Evolutionary conservation across 1,140 invertebrate species (phyloP), one percentile per base, ranked within the genome.

Genomic region (Metaphire vulgaris): DNA sequence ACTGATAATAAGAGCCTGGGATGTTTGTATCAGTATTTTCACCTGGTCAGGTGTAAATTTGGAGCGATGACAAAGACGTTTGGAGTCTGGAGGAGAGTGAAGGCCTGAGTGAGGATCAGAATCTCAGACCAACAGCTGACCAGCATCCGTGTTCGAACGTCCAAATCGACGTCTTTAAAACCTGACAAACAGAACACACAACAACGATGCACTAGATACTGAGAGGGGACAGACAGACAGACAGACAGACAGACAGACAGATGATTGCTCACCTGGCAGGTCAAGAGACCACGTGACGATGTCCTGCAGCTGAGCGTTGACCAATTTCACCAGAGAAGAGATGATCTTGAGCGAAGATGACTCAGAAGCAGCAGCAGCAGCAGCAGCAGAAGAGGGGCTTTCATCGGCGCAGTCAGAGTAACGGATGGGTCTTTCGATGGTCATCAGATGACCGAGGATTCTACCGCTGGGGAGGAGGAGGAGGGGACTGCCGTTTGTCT

Each of bases 241-340:
- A 56, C 41, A 56, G 41, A 56, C 41, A 56, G 6, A 21, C 41
- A 56, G 6, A 21, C 41, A 56, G 41, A 56, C 21, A 56, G 21
- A 56, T 21, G 6, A 21, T 21, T 56, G 6, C 41, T 56, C 6
- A 56, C 41, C 41, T 56, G 41, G 41, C 41, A 56, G 41, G 21
- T 21, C 21, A 56, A 6, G 41, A 12, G 84, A 83, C 84, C 84
- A 85, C 79, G 82, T 84, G 65, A 85, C 84, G 1, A 84, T 77
- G 73, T 83, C 81, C 1, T 84, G 81, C 6, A 85, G 79, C 76
- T 85, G 83, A 65, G 80, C 77, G 74, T 85, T 83, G 21, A 82
- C 82, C 32, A 85, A 72, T 76, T 83, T 82, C 41, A 83, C 79
- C 26, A 85, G 80, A 2, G 82, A 82, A 65, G 81, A 81, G 28